These are phyloP conservation scores for Tridacna gigas DNA, from an alignment of 2,888 invertebrate species.

Conservation along the genomic window DNA sequence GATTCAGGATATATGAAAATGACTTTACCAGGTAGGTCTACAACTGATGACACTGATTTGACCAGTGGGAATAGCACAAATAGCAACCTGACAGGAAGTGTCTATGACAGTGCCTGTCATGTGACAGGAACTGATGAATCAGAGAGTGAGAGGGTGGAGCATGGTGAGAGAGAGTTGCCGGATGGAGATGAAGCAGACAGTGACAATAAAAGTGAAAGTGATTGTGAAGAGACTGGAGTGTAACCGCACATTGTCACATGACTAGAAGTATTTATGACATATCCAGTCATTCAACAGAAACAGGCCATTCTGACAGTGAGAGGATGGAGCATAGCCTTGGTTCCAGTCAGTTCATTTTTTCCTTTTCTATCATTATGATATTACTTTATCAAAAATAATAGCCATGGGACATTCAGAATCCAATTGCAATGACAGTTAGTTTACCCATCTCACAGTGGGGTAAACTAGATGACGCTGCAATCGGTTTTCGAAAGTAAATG, in stretches of 20 bases:
- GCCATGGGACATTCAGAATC: too few species aligned
- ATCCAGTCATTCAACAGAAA: not conserved
- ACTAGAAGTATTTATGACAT: not conserved
- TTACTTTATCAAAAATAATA: too few species aligned
- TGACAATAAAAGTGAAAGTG: conserved; percentile 21
- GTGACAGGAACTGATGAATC: not conserved
- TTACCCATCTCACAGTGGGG: too few species aligned
- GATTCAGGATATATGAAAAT: conserved; percentile 56
- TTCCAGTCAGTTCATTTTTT: too few species aligned
- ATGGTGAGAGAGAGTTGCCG: conserved; percentile 30
- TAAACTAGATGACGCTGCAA: too few species aligned
- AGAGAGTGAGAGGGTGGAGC: not conserved
- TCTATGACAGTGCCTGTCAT: not conserved
- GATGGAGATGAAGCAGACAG: conserved; percentile 35
- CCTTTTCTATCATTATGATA: too few species aligned
- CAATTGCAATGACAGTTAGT: too few species aligned
- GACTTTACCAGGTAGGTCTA: conserved; percentile 31
- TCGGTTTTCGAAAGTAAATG: too few species aligned
- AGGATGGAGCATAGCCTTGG: too few species aligned
- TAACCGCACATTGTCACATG: not conserved
- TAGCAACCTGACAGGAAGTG: conserved; percentile 4
- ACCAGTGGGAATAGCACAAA: not conserved
- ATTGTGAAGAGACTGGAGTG: conserved; percentile 58
- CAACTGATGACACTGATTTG: not conserved
- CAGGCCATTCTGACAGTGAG: too few species aligned